phyloP scores from a whole-genome alignment of 1,140 invertebrate species.

The Pomacea maculata region DNA sequence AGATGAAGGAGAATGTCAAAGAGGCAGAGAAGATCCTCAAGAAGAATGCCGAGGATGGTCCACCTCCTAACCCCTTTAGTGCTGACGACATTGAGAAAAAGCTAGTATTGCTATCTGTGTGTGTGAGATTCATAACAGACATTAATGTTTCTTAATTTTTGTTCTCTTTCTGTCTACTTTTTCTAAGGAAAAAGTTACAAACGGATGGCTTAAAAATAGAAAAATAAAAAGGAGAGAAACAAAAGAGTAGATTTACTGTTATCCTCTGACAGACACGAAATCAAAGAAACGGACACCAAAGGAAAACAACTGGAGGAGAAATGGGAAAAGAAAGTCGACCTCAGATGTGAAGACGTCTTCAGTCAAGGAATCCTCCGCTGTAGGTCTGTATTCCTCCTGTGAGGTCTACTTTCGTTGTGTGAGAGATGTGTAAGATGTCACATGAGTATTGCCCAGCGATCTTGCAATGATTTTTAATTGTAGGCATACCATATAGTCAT shows the following conservation, averaged over 20 bases:
- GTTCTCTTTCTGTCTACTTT: too few species aligned
- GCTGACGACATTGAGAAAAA: conserved; percentile 16
- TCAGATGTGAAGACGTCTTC: conserved; percentile 49
- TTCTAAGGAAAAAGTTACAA: too few species aligned
- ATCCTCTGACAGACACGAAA: not conserved
- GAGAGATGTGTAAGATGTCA: too few species aligned
- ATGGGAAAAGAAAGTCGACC: conserved; percentile 48
- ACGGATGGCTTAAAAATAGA: too few species aligned
- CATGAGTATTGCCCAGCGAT: too few species aligned
- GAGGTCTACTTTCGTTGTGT: too few species aligned
- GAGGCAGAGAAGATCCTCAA: conserved; percentile 25
- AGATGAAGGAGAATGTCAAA: conserved; percentile 25
- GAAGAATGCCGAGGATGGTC: not conserved
- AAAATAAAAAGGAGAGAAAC: too few species aligned
- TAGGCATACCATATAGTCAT: too few species aligned
- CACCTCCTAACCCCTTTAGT: conserved; percentile 12
- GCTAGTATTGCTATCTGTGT: not conserved
- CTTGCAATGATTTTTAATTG: too few species aligned
- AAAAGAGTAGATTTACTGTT: too few species aligned
- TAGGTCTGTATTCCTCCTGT: not conserved
- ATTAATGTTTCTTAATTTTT: too few species aligned
- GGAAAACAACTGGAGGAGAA: conserved; percentile 32
- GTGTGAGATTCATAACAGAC: too few species aligned
- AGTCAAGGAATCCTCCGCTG: conserved; percentile 29
- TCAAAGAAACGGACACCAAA: conserved; percentile 10